Percentiles rank a stretch among this genome's conserved stretches.
Conservation (phyloP, 23 tunicate genomes). For the Halocynthia aurantium region DNA sequence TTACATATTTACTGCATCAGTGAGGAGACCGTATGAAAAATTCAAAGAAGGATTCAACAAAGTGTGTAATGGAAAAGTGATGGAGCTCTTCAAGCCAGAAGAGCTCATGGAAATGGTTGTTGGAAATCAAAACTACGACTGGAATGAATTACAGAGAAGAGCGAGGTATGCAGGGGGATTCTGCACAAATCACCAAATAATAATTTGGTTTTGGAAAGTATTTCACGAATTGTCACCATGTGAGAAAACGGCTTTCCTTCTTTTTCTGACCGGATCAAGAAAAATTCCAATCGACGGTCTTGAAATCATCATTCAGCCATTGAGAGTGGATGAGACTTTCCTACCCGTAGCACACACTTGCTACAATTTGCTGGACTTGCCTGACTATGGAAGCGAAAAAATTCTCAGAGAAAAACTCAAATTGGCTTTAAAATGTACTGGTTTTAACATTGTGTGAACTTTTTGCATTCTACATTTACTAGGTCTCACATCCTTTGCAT, state of each 20-base stretch:
- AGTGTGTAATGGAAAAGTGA: conserved; percentile 65
- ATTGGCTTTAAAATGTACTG: conserved; percentile 56
- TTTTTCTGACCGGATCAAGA: conserved; percentile 85
- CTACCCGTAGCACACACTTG: conserved; percentile 94
- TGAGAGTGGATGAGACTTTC: conserved; percentile 20
- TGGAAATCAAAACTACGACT: conserved; percentile 75
- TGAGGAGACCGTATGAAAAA: conserved; percentile 39
- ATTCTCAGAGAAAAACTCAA: conserved; percentile 33
- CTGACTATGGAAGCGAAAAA: conserved; percentile 27
- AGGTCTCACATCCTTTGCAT: too few species aligned
- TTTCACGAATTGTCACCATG: conserved; percentile 54
- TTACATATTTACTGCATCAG: conserved; percentile 70
- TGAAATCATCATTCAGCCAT: conserved; percentile 71
- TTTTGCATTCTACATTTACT: too few species aligned
- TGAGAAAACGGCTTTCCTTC: conserved; percentile 68
- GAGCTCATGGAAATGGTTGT: conserved; percentile 94
- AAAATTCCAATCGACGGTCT: conserved; percentile 91
- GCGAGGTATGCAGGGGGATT: conserved; percentile 54
- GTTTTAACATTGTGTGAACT: conserved; percentile 50
- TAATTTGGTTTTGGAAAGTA: conserved; percentile 72
- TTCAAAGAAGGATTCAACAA: conserved; percentile 68
- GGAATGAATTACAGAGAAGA: conserved; percentile 65
- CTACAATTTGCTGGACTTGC: conserved; percentile 75
- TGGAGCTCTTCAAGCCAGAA: conserved; percentile 62
- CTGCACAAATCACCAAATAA: conserved; percentile 43